phyloP scores from a whole-genome alignment of 2,888 invertebrate genomes.

The Hirtodrosophila confusa region DNA sequence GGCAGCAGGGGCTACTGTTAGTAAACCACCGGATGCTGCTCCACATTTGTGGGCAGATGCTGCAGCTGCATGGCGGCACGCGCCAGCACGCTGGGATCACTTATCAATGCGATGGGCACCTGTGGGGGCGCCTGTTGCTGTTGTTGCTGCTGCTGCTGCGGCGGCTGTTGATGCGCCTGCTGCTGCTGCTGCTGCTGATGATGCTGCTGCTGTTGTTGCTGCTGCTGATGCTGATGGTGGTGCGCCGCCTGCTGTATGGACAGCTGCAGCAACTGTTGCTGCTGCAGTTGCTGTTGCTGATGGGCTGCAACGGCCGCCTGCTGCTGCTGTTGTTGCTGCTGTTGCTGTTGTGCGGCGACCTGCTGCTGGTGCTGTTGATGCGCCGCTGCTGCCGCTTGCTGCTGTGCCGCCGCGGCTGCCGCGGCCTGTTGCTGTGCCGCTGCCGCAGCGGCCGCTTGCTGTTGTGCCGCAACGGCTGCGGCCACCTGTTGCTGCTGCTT shows the following conservation, averaged over 20 bases:
- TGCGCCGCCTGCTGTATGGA: conserved; percentile 74
- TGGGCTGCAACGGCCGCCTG: conserved; percentile 69
- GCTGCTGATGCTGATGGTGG: conserved; percentile 76
- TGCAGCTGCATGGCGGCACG: conserved; percentile 84
- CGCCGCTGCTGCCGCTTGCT: conserved; percentile 68
- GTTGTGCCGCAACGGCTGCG: conserved; percentile 68
- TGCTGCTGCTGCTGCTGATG: conserved; percentile 74
- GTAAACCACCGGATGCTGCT: conserved; percentile 84
- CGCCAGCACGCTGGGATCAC: conserved; percentile 82
- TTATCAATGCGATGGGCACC: conserved; percentile 83
- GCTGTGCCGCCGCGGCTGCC: conserved; percentile 72
- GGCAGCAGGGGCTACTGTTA: conserved; percentile 81
- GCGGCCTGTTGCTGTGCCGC: conserved; percentile 76
- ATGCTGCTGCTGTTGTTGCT: conserved; percentile 77
- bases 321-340: conserved; percentile 79
- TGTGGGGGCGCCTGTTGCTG: conserved; percentile 81
- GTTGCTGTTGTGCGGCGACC: conserved; percentile 79
- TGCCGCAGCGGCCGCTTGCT: conserved; percentile 69
- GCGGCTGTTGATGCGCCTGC: conserved; percentile 72
- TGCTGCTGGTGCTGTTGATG: conserved; percentile 76
- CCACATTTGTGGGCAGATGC: conserved; percentile 83
- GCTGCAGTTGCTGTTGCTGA: conserved; percentile 72
- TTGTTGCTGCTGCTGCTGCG: conserved; percentile 72
- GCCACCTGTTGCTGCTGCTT: conserved; percentile 77
- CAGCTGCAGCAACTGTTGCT: conserved; percentile 68